Percentiles rank a stretch among this genome's conserved stretches.
phyloP scores from a whole-genome alignment of 2,888 invertebrate genomes.

The Hoplodrina blanda region DNA sequence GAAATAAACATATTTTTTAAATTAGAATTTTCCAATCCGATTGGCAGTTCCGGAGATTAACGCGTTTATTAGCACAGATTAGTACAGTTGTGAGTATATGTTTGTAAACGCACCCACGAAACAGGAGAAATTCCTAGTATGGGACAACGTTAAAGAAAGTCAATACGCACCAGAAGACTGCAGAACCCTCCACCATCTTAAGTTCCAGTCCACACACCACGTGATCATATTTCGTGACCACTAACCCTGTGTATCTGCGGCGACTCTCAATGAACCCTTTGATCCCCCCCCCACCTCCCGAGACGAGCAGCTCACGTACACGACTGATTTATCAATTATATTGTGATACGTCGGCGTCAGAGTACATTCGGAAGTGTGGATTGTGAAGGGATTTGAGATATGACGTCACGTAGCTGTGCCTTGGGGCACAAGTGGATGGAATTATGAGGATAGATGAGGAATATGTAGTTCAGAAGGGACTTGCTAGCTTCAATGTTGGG shows the following conservation, averaged over 20 bases:
- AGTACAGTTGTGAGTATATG: too few relatives aligned
- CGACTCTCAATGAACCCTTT: conserved; percentile 15
- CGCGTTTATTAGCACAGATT: too few relatives aligned
- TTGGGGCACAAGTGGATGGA: background rate
- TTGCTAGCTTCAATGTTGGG: too few relatives aligned
- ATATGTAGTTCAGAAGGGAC: too few relatives aligned
- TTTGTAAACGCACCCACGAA: too few relatives aligned
- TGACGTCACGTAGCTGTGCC: conserved; percentile 17
- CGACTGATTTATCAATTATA: conserved; percentile 47
- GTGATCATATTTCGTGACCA: background rate
- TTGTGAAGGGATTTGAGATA: conserved; percentile 31
- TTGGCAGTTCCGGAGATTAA: too few relatives aligned
- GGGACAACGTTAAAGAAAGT: too few relatives aligned
- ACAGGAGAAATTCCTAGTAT: too few relatives aligned
- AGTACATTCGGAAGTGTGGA: conserved; percentile 3
- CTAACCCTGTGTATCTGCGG: background rate
- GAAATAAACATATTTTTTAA: too few relatives aligned
- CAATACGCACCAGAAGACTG: too few relatives aligned
- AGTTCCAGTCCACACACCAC: background rate
- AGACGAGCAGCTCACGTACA: conserved; percentile 22
- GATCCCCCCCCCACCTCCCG: conserved; percentile 24
- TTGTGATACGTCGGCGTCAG: conserved; percentile 6
- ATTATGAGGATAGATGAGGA: too few relatives aligned
- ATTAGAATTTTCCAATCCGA: too few relatives aligned
- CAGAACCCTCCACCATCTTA: background rate